These are phyloP conservation scores for Neoarius graeffei DNA, from an alignment of 2,113 vertebrate genomes.

Conservation along the genomic window DNA sequence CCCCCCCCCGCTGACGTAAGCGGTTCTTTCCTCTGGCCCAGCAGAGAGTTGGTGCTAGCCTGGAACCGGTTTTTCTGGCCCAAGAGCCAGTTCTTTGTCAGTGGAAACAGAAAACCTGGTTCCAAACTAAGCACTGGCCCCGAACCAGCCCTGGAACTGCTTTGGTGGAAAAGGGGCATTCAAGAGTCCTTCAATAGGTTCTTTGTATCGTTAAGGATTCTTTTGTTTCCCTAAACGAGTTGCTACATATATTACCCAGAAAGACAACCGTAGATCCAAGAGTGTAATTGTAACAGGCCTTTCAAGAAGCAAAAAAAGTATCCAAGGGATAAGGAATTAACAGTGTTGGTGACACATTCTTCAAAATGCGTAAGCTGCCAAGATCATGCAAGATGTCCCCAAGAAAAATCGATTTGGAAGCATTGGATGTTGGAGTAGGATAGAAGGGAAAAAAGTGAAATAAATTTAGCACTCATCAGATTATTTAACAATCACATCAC, in stretches of 20 bases:
- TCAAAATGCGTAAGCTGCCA: background rate
- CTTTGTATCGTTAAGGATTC: background rate
- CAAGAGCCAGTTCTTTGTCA: too few species aligned
- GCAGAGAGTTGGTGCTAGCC: too few species aligned
- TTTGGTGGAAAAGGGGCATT: too few species aligned
- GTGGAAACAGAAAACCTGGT: too few species aligned
- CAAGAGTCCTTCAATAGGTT: background rate
- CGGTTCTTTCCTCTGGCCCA: too few species aligned
- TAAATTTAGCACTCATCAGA: background rate
- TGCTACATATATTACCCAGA: background rate
- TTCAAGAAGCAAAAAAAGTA: background rate
- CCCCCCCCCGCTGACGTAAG: too few species aligned
- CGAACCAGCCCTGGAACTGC: too few species aligned
- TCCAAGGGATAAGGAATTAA: background rate
- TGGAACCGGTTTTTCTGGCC: too few species aligned
- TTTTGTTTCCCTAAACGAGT: too few species aligned
- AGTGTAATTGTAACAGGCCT: background rate
- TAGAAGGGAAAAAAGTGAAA: background rate
- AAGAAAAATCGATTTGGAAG: background rate
- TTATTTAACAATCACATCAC: background rate
- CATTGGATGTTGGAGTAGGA: background rate
- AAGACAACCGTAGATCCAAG: background rate
- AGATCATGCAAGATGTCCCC: background rate
- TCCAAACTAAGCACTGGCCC: too few species aligned
- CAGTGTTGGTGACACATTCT: background rate